phyloP scores from a whole-genome alignment of 2,797 vertebrate genomes.

The Phalanger gymnotis region DNA sequence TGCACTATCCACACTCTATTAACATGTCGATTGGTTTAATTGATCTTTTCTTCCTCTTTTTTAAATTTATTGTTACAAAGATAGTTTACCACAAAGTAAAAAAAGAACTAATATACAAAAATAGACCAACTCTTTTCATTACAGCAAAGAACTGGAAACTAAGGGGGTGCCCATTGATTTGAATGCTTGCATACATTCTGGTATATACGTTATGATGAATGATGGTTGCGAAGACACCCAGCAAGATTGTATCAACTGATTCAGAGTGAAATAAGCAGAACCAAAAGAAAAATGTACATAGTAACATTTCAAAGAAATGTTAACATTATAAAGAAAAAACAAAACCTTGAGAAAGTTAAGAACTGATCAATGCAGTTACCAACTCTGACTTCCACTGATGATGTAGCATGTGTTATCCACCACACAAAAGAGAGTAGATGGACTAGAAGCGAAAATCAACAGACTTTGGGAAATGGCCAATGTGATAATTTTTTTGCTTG shows the following conservation, averaged over 20 bases:
- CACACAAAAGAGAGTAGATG: not conserved
- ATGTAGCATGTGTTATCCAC: not conserved
- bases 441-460: not conserved
- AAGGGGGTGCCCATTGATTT: not conserved
- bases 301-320: not conserved
- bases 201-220: not conserved
- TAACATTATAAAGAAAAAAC: not conserved
- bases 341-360: not conserved
- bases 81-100: not conserved
- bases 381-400: not conserved
- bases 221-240: not conserved
- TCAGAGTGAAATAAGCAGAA: not conserved
- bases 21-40: not conserved
- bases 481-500: not conserved
- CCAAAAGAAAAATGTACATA: not conserved
- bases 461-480: not conserved
- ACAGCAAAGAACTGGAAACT: not conserved
- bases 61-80: not conserved
- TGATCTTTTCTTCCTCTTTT: not conserved
- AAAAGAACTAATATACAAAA: not conserved
- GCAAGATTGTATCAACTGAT: not conserved
- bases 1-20: not conserved
- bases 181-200: not conserved
- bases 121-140: not conserved
- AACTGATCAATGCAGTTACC: not conserved